Conservation (phyloP, 2,888 invertebrate genomes). For the Heteropelma amictum region DNA sequence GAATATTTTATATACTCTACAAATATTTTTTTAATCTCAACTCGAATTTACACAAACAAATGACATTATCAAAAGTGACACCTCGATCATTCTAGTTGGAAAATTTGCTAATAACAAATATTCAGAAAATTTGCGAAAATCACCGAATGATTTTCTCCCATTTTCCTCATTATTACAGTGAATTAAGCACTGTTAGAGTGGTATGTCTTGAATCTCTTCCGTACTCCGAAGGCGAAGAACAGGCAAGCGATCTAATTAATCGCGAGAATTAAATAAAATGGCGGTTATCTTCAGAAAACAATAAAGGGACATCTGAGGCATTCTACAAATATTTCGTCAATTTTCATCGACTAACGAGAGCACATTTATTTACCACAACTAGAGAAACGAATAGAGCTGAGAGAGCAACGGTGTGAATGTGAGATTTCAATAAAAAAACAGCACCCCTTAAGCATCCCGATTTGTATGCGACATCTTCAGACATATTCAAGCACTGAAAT, state of each 20-base stretch:
- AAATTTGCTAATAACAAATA: neutral
- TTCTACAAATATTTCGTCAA: constrained; percentile 1
- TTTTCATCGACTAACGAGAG: no score
- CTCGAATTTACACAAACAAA: no score
- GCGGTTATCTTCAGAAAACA: neutral
- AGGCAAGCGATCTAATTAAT: constrained; percentile 60
- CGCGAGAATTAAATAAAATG: no score
- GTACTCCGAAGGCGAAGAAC: constrained; percentile 61
- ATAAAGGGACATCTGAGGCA: neutral
- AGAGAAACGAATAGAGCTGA: constrained; percentile 60
- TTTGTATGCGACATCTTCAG: constrained; percentile 62
- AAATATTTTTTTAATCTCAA: neutral
- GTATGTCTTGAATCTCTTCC: constrained; percentile 57
- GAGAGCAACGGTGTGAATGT: constrained; percentile 64
- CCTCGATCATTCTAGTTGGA: neutral
- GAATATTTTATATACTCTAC: neutral
- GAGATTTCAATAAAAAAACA: constrained; percentile 64
- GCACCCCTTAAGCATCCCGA: constrained; percentile 65
- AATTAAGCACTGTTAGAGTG: constrained; percentile 46
- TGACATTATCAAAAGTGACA: no score
- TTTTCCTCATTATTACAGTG: neutral
- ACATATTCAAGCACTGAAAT: constrained; percentile 65
- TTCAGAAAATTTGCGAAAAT: no score
- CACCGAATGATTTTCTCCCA: no score
- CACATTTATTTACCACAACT: constrained; percentile 63